Percentiles rank a stretch among this genome's conserved stretches.
phyloP scores from a whole-genome alignment of 2,888 invertebrate species.

The Synergus laeviventris region DNA sequence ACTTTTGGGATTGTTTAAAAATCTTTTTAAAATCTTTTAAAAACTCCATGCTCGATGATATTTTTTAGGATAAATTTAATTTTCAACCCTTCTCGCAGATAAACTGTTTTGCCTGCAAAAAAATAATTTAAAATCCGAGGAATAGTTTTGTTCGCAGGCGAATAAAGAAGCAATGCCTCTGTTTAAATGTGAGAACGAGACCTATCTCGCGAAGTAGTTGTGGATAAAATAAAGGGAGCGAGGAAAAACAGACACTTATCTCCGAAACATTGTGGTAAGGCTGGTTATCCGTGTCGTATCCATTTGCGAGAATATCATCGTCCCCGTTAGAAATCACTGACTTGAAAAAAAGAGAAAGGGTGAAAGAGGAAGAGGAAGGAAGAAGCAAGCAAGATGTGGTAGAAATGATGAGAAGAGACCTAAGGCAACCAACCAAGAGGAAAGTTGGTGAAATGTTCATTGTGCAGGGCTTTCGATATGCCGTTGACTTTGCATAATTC shows the following conservation, averaged over 20 bases:
- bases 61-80: no score
- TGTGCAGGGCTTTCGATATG: slow-evolving; percentile 33
- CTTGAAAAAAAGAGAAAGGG: neutral
- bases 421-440: slow-evolving; percentile 12
- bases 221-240: slow-evolving; percentile 9
- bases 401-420: neutral
- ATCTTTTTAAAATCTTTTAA: neutral
- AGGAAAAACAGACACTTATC: slow-evolving; percentile 19
- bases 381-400: neutral
- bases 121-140: no score
- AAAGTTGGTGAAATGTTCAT: slow-evolving; percentile 33
- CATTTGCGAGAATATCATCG: slow-evolving; percentile 9
- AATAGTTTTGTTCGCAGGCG: neutral
- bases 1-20: neutral
- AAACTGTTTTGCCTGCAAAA: no score
- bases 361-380: neutral
- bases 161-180: neutral
- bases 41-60: neutral
- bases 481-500: slow-evolving; percentile 42
- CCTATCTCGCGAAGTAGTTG: neutral
- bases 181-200: slow-evolving; percentile 8
- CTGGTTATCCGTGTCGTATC: slow-evolving; percentile 8
- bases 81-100: no score
- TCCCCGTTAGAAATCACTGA: neutral
- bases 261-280: slow-evolving; percentile 14